Conservation (phyloP, 53 echinoderm and acorn worm genomes). For the Zoroaster sp. region DNA sequence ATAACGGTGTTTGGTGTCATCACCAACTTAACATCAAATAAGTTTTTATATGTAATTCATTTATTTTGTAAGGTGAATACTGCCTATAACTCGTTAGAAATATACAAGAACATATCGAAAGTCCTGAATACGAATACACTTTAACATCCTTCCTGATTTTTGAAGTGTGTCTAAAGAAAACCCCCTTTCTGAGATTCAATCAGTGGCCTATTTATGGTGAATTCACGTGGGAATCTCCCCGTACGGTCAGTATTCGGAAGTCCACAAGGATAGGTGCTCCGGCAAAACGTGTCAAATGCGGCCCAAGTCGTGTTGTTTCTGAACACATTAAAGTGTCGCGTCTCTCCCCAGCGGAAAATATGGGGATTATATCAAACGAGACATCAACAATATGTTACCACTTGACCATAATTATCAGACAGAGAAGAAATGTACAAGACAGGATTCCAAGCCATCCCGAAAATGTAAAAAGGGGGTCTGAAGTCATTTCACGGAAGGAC, state of each 20-base stretch:
- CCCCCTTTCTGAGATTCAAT: background rate
- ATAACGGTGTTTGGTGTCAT: too few relatives aligned
- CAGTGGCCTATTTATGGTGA: background rate
- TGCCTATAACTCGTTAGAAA: too few relatives aligned
- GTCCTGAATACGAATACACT: background rate
- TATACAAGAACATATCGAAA: too few relatives aligned
- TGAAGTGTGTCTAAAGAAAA: background rate
- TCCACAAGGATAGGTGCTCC: background rate
- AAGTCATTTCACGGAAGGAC: too few relatives aligned
- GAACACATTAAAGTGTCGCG: background rate
- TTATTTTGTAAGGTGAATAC: too few relatives aligned
- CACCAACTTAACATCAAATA: too few relatives aligned
- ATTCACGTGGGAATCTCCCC: background rate
- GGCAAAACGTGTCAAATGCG: background rate
- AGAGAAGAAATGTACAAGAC: too few relatives aligned
- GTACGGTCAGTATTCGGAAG: background rate
- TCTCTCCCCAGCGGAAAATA: background rate
- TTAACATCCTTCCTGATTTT: background rate
- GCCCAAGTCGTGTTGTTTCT: background rate
- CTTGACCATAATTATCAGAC: too few relatives aligned
- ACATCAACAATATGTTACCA: too few relatives aligned
- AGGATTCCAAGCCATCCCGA: too few relatives aligned
- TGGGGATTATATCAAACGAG: background rate
- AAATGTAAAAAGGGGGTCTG: too few relatives aligned
- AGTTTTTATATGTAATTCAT: too few relatives aligned